phyloP scores from a whole-genome alignment of 2,797 vertebrate species.

The Ptychobarbus kaznakovi region DNA sequence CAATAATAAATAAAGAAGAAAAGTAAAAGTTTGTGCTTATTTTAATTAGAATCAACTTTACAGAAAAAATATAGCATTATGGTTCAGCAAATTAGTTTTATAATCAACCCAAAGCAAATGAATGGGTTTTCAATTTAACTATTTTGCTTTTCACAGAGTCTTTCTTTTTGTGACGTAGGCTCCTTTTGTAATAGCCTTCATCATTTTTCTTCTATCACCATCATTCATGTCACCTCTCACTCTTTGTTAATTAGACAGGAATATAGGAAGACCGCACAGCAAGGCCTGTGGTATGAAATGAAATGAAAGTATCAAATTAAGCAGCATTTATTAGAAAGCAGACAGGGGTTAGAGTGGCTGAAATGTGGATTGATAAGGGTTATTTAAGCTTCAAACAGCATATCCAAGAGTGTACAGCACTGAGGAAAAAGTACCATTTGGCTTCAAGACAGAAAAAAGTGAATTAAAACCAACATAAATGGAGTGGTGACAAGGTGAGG shows the following conservation, averaged over 20 bases:
- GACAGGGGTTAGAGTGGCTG: conserved; percentile 22
- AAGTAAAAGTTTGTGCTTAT: neutral
- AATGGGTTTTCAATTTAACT: conserved; percentile 16
- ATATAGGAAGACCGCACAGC: conserved; percentile 34
- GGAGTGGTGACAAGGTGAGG: conserved; percentile 70
- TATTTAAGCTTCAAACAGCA: conserved; percentile 64
- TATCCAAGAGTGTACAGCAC: conserved; percentile 64
- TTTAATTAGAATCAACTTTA: neutral
- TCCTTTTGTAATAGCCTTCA: conserved; percentile 39
- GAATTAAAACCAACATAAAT: conserved; percentile 76
- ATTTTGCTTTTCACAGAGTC: neutral
- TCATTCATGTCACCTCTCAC: conserved; percentile 11
- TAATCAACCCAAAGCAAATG: conserved; percentile 1
- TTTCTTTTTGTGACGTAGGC: neutral
- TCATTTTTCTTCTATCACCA: conserved; percentile 4
- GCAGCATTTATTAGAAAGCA: conserved; percentile 61
- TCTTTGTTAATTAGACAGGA: conserved; percentile 58
- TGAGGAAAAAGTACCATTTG: conserved; percentile 60
- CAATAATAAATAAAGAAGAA: neutral
- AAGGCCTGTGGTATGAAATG: conserved; percentile 42
- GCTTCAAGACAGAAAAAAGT: conserved; percentile 39
- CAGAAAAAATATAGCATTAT: neutral
- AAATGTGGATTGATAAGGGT: conserved; percentile 37
- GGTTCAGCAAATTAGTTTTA: neutral
- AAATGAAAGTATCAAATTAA: conserved; percentile 60